Evolutionary conservation across 2,113 vertebrate genomes (phyloP).

Genomic region (Gila orcuttii): DNA sequence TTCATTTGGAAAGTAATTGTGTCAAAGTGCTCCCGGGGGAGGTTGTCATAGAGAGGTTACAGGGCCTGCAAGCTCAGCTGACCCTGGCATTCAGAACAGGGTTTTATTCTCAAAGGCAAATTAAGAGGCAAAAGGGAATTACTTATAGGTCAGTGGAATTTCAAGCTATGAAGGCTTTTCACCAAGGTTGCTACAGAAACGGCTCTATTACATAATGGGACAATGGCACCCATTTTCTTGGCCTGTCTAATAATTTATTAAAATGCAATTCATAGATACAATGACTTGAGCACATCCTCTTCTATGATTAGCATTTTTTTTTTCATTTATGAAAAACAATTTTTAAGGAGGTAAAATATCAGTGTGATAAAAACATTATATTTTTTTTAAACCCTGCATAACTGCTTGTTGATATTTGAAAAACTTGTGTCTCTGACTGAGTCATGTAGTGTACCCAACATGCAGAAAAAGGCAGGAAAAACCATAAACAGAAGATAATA

Average conservation of each 20-base stretch:
- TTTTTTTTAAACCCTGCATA: background rate
- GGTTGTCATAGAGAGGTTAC: slow-evolving; percentile 11
- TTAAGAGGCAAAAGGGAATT: slow-evolving; percentile 11
- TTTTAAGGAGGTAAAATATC: background rate
- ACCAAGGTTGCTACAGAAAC: slow-evolving; percentile 13
- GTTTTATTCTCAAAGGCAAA: slow-evolving; percentile 29
- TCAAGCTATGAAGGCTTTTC: background rate
- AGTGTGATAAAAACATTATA: background rate
- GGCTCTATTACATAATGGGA: slow-evolving; percentile 14
- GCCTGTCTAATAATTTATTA: background rate
- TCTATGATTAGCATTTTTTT: background rate
- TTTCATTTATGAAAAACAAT: background rate
- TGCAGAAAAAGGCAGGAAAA: background rate
- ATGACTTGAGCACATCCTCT: background rate
- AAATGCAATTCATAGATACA: background rate
- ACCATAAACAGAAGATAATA: too few species aligned
- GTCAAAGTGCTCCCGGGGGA: slow-evolving; percentile 20
- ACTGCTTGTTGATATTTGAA: background rate
- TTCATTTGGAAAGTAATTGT: slow-evolving; percentile 28
- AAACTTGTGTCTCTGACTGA: background rate
- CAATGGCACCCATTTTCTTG: background rate
- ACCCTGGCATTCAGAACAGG: slow-evolving; percentile 30
- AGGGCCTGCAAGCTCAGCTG: background rate
- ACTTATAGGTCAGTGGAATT: slow-evolving; percentile 41
- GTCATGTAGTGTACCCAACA: background rate